Conservation (phyloP, 2,797 vertebrate genomes). For the Siniperca scherzeri region DNA sequence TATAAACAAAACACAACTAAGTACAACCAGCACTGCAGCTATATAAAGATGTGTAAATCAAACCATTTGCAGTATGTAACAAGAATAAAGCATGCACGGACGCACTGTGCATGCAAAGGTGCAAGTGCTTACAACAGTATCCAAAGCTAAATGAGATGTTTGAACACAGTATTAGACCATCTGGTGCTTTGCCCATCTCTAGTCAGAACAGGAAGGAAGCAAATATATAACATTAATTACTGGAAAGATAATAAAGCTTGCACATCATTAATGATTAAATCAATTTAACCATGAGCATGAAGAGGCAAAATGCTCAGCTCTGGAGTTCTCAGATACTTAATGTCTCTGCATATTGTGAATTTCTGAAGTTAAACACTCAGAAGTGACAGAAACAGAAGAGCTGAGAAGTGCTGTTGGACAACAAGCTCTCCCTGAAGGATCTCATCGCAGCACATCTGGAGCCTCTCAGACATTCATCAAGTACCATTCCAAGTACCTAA, state of each 20-base stretch:
- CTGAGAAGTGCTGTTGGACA: conserved; percentile 55
- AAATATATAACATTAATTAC: neutral
- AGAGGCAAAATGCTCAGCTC: neutral
- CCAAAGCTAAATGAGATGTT: conserved; percentile 20
- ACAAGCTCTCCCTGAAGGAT: conserved; percentile 49
- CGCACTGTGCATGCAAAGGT: neutral
- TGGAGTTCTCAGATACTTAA: neutral
- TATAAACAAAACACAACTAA: conserved; percentile 16
- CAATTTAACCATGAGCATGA: conserved; percentile 1
- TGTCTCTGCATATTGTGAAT: neutral
- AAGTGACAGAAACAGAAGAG: conserved; percentile 28
- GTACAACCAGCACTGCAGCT: neutral
- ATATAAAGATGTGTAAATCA: conserved; percentile 11
- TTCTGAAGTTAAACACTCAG: conserved; percentile 6
- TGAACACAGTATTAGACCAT: conserved; percentile 29
- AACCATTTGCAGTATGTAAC: neutral
- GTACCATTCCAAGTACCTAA: conserved; percentile 51
- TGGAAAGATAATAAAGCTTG: neutral
- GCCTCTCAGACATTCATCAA: conserved; percentile 65
- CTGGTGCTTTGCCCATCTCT: conserved; percentile 15
- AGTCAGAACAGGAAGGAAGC: conserved; percentile 14
- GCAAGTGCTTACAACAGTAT: neutral
- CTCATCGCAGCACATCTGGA: conserved; percentile 65
- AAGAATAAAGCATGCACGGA: neutral
- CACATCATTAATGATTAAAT: conserved; percentile 1